Evolutionary conservation across 2,888 invertebrate species (phyloP).

Genomic region (Saturnia japonica): DNA sequence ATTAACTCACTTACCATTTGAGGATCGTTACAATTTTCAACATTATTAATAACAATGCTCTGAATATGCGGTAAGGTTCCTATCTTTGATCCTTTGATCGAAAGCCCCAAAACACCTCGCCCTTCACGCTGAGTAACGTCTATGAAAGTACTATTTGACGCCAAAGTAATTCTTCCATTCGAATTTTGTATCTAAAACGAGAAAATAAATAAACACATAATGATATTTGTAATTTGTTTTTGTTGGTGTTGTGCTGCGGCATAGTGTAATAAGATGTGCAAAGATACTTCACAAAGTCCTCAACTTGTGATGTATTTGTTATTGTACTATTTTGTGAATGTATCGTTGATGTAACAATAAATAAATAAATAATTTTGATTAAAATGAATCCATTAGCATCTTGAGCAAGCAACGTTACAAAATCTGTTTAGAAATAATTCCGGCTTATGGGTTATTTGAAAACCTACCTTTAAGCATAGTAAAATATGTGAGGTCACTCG

Average conservation of each 20-base stretch:
- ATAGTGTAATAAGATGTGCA: no score
- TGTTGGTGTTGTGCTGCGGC: no score
- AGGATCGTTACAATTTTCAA: conserved; percentile 40
- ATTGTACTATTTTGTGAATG: no score
- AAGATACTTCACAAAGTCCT: no score
- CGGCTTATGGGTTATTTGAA: no score
- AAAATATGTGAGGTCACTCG: no score
- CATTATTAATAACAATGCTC: conserved; percentile 34
- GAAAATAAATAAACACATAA: no score
- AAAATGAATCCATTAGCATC: neutral
- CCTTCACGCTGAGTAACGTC: neutral
- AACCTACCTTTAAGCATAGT: no score
- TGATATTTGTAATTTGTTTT: no score
- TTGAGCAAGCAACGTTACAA: neutral
- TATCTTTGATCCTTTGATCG: conserved; percentile 31
- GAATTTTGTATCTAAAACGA: neutral
- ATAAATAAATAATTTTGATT: neutral
- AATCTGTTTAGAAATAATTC: neutral
- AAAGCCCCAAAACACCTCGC: conserved; percentile 10
- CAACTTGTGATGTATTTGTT: no score
- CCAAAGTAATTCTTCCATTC: neutral
- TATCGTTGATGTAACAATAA: no score
- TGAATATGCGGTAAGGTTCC: conserved; percentile 42
- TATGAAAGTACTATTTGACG: neutral
- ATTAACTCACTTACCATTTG: conserved; percentile 32